Evolutionary conservation across 2,888 invertebrate genomes (phyloP).

Genomic region (Limnephilus rhombicus): DNA sequence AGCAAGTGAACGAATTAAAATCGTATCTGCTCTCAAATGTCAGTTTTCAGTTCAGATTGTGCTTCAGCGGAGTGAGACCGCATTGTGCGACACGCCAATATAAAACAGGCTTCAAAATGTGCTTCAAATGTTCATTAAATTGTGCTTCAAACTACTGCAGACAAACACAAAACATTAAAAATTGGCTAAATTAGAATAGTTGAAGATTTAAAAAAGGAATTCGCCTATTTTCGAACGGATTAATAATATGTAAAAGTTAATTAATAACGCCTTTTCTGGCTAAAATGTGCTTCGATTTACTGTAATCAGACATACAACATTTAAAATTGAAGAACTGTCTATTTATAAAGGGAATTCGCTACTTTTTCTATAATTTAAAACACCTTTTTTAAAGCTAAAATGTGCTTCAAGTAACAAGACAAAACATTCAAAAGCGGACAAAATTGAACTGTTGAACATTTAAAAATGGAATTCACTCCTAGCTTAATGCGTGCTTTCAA

Average conservation of each 20-base stretch:
- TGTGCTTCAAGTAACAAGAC: neutral
- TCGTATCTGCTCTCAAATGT: neutral
- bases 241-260: neutral
- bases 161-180: neutral
- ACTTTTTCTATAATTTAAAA: neutral
- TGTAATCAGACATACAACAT: neutral
- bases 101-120: neutral
- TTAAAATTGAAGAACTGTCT: neutral
- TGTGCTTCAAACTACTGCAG: neutral
- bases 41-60: neutral
- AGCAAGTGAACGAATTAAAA: neutral
- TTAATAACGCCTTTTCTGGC: neutral
- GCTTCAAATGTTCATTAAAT: neutral
- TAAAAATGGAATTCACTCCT: too few species aligned
- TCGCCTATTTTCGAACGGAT: neutral
- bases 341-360: neutral
- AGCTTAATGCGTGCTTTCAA: too few species aligned
- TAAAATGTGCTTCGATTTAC: neutral
- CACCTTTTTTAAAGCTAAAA: neutral
- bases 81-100: neutral
- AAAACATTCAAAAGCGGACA: neutral
- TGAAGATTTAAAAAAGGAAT: neutral
- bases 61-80: neutral
- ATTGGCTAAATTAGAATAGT: neutral
- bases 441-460: neutral